These are phyloP conservation scores for Dusona sp. DNA, from an alignment of 2,888 invertebrate genomes.

Conservation along the genomic window DNA sequence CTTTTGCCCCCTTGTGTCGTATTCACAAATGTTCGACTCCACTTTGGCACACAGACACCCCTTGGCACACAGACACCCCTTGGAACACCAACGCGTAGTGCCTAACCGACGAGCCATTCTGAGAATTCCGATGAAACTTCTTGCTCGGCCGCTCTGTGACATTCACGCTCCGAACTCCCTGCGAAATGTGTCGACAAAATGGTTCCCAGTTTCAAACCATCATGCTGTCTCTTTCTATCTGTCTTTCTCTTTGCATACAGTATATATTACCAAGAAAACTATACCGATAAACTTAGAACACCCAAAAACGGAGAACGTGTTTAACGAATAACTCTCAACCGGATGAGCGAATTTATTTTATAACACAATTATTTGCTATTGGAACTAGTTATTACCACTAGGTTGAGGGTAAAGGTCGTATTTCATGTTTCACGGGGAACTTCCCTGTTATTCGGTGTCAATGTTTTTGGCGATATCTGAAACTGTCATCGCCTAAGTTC, in stretches of 20 bases:
- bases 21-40: constrained; percentile 60
- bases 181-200: constrained; percentile 50
- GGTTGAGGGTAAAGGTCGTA: neutral
- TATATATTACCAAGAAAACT: constrained; percentile 44
- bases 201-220: constrained; percentile 28
- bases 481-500: neutral
- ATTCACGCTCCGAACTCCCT: constrained; percentile 21
- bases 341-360: neutral
- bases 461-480: neutral
- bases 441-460: neutral
- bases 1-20: constrained; percentile 26
- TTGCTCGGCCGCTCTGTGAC: constrained; percentile 43
- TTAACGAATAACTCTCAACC: neutral
- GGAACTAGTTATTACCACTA: neutral
- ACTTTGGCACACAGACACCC: constrained; percentile 46
- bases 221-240: neutral
- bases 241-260: neutral
- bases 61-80: constrained; percentile 38
- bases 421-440: neutral
- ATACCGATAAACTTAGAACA: neutral
- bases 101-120: constrained; percentile 61
- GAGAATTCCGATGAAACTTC: constrained; percentile 68
- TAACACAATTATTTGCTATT: constrained; percentile 5
- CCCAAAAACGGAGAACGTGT: neutral
- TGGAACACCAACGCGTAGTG: constrained; percentile 11